A percentile compares a stretch with the other conserved stretches of the same genome.
Evolutionary conservation across 2,888 invertebrate species (phyloP).

Genomic region (Entomobrya multifasciata): DNA sequence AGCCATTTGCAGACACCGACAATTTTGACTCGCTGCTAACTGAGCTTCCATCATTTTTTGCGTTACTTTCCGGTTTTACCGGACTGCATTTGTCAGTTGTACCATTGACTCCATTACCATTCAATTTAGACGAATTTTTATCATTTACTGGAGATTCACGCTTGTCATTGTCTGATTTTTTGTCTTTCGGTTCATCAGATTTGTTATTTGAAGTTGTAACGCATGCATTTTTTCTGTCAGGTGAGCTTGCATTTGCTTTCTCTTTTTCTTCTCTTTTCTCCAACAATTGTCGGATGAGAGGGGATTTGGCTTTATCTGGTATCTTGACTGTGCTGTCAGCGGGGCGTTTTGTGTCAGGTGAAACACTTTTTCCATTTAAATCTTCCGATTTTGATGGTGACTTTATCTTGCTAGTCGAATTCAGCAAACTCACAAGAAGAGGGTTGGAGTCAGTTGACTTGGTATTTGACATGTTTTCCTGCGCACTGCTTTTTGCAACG

Average conservation of each 20-base stretch:
- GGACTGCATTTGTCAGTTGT: background rate
- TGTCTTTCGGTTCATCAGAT: background rate
- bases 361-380: background rate
- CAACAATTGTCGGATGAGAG: slow-evolving; percentile 8
- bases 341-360: background rate
- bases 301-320: background rate
- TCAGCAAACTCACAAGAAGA: background rate
- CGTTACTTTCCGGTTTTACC: background rate
- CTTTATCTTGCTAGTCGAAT: background rate
- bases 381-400: background rate
- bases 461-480: background rate
- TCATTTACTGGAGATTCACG: background rate
- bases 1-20: background rate
- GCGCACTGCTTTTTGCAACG: background rate
- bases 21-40: background rate
- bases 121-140: background rate
- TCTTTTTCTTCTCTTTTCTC: background rate
- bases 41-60: background rate
- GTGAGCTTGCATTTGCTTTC: background rate
- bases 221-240: background rate
- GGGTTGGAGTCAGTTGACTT: background rate
- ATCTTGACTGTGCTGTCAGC: background rate
- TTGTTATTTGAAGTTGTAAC: too few relatives aligned
- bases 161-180: background rate
- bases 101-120: background rate